Evolutionary conservation across 53 echinoderm and acorn worm species (phyloP).

Genomic region (Luidia sarsii): DNA sequence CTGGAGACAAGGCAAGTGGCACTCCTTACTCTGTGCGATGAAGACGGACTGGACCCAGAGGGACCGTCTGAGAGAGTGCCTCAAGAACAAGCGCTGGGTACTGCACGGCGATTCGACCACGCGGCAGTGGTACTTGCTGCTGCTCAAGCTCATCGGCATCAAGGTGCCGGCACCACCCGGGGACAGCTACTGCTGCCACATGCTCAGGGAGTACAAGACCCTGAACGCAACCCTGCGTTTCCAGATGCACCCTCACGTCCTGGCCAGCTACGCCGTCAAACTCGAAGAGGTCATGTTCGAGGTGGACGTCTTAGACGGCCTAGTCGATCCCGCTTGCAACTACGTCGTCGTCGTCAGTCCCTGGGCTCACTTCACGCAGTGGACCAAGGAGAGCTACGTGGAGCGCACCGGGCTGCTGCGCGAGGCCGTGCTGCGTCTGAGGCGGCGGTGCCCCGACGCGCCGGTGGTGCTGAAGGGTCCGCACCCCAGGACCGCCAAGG

Average conservation of each 20-base stretch:
- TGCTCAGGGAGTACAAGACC: conserved; percentile 6
- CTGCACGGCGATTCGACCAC: conserved; percentile 67
- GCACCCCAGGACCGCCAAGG: conserved; percentile 33
- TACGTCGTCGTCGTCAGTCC: conserved; percentile 64
- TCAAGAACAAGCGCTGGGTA: conserved; percentile 40
- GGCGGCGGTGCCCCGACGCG: conserved; percentile 48
- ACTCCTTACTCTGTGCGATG: conserved; percentile 53
- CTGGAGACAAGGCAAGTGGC: conserved; percentile 63
- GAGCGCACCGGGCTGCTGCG: conserved; percentile 47
- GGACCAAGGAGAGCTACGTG: conserved; percentile 57
- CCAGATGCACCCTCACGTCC: conserved; percentile 53
- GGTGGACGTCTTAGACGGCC: conserved; percentile 51
- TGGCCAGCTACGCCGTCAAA: not conserved
- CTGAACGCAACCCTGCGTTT: conserved; percentile 52
- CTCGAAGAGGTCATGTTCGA: conserved; percentile 29
- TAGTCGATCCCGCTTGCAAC: conserved; percentile 3
- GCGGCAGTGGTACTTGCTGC: conserved; percentile 28
- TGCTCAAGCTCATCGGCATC: not conserved
- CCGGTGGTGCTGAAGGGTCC: conserved; percentile 59
- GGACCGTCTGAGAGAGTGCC: conserved; percentile 12
- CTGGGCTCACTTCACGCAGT: conserved; percentile 68
- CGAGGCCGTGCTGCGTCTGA: conserved; percentile 47
- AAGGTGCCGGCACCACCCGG: not conserved
- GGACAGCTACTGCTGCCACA: conserved; percentile 26
- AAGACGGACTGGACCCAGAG: conserved; percentile 3